Evolutionary conservation across 2,113 vertebrate species (phyloP), one percentile per base, ranked within the genome.

Genomic region (Eira barbara): DNA sequence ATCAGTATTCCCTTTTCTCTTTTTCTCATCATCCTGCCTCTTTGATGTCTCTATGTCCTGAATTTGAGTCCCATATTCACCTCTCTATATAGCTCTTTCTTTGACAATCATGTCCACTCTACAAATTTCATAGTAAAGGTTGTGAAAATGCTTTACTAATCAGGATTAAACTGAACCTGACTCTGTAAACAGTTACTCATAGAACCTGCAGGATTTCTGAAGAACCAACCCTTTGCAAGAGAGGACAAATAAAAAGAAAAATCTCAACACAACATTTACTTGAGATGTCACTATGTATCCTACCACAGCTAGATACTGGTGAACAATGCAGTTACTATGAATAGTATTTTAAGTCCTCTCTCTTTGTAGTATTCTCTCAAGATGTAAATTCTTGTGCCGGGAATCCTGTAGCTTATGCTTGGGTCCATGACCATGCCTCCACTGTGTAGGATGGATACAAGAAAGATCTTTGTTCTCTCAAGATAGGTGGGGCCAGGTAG

Each of bases 321-420:
- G 29, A 11, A 49, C 9, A 52, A 42, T 25, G 27, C 4, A 34
- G 18, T 81, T 45, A 36, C 27, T 31, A 2, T 55, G 17, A 36
- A 52, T 55, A 86, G 10, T n/a, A 34, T 52, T 17, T 81, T 52
- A 80, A 57, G 59, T 8, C 3, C n/a, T 80, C 52, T 67, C n/a
- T 27, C 15, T 63, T 13, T 81, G 31, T 39, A 18, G 2, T 5
- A 52, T 61, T 88, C 49, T 31, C 21, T 55, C 23, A 65, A 86
- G 27, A 36, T 57, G 8, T 34, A 42, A 88, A 82, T 7, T 39
- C 20, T 36, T 18, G 0, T 23, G 34, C 29, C 42, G 52, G 3
- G 6, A 17, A 34, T 31, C 34, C 1, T 14, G 0, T 17, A n/a
- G 27, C 12, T 0, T 10, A 4, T 59, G 42, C 3, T 11, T 55